Conservation (phyloP, 1,140 invertebrate species). For the Rhopalosiphum padi region DNA sequence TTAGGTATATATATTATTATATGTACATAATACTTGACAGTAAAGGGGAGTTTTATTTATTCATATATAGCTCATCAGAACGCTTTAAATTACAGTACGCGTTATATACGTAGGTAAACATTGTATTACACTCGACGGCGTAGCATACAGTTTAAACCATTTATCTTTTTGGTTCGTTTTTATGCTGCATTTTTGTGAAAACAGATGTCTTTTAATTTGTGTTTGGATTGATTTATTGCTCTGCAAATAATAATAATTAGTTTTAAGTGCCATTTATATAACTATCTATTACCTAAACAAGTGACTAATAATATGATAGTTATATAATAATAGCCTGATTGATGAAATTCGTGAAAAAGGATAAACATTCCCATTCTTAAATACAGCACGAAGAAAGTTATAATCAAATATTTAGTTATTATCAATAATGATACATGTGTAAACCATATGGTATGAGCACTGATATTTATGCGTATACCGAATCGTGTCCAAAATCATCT, state of each 20-base stretch:
- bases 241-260: neutral
- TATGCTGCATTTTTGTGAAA: neutral
- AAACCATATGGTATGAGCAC: too few relatives aligned
- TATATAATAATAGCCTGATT: neutral
- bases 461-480: too few relatives aligned
- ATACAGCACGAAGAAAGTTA: neutral
- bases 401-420: neutral
- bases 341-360: neutral
- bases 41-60: constrained; percentile 28
- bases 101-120: neutral
- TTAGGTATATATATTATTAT: neutral
- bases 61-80: neutral
- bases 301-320: neutral
- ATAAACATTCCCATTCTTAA: neutral
- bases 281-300: neutral
- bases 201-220: neutral
- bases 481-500: too few relatives aligned
- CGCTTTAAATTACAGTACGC: neutral
- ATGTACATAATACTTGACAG: neutral
- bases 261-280: neutral
- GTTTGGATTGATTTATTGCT: neutral
- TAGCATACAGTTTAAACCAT: neutral
- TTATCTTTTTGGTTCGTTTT: neutral
- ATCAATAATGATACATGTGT: neutral
- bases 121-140: neutral